These are phyloP conservation scores for Chrysomallon squamiferum DNA, from an alignment of 1,140 invertebrate species.

Conservation along the genomic window DNA sequence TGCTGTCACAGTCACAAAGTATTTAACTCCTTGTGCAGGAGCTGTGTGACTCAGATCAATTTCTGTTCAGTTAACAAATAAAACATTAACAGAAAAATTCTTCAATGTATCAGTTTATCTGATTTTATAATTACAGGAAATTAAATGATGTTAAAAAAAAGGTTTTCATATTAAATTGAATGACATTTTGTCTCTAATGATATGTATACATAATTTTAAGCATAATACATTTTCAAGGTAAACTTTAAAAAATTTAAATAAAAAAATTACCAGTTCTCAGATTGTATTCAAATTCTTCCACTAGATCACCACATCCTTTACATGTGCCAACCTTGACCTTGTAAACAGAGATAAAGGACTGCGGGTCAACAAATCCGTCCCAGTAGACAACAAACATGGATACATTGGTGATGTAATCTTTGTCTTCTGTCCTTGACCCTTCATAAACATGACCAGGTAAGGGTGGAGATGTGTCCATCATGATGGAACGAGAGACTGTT, in stretches of 20 bases:
- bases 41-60: constrained; percentile 6
- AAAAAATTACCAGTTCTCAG: too few relatives aligned
- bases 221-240: too few relatives aligned
- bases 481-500: constrained; percentile 20
- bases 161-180: too few relatives aligned
- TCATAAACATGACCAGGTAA: constrained; percentile 29
- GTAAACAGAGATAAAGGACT: constrained; percentile 21
- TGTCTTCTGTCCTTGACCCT: constrained; percentile 6
- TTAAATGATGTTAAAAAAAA: too few relatives aligned
- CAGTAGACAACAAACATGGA: constrained; percentile 14
- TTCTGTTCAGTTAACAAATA: background rate
- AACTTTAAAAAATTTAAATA: too few relatives aligned
- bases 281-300: constrained; percentile 12
- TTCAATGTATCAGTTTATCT: too few relatives aligned
- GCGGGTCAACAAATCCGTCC: constrained; percentile 26
- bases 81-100: too few relatives aligned
- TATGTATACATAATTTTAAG: too few relatives aligned
- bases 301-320: constrained; percentile 26
- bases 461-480: constrained; percentile 24
- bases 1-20: constrained; percentile 39
- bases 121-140: too few relatives aligned
- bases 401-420: constrained; percentile 15
- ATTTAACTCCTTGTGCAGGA: constrained; percentile 31
- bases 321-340: constrained; percentile 30
- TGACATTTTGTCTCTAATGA: too few relatives aligned